These are phyloP conservation scores for Platichthys stellatus DNA, from an alignment of 2,113 vertebrate species.

Conservation along the genomic window DNA sequence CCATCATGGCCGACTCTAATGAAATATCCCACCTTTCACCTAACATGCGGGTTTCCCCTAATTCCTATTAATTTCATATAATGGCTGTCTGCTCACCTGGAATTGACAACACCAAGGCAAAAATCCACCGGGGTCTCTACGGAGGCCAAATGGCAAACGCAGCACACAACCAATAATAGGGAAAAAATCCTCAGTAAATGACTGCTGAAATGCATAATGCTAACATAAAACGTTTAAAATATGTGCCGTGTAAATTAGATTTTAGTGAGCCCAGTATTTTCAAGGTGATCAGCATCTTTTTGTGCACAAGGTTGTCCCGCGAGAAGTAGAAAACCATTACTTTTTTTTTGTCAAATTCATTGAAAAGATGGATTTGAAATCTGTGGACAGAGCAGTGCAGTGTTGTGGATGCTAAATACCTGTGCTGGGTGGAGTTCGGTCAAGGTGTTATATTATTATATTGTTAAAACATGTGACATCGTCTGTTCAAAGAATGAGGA, in stretches of 20 bases:
- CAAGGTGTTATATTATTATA: slow-evolving; percentile 26
- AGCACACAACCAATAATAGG: slow-evolving; percentile 66
- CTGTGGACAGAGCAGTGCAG: slow-evolving; percentile 61
- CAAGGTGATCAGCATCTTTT: slow-evolving; percentile 78
- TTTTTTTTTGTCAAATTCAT: slow-evolving; percentile 54
- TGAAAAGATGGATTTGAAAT: slow-evolving; percentile 64
- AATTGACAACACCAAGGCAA: slow-evolving; percentile 77
- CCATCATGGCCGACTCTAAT: slow-evolving; percentile 40
- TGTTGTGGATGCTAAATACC: slow-evolving; percentile 40
- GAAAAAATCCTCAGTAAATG: slow-evolving; percentile 58
- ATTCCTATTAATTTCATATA: slow-evolving; percentile 80
- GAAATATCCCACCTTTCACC: slow-evolving; percentile 72
- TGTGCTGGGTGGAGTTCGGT: slow-evolving; percentile 19
- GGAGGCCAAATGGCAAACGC: slow-evolving; percentile 72
- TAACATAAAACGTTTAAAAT: slow-evolving; percentile 65
- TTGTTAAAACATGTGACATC: slow-evolving; percentile 8
- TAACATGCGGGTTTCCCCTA: slow-evolving; percentile 68
- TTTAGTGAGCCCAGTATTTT: slow-evolving; percentile 60
- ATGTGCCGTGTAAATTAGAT: slow-evolving; percentile 62
- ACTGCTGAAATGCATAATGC: slow-evolving; percentile 64
- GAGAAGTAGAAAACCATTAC: slow-evolving; percentile 75
- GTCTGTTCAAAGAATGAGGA: not conserved
- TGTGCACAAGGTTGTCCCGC: slow-evolving; percentile 63
- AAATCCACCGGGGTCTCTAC: slow-evolving; percentile 63
- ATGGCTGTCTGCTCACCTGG: slow-evolving; percentile 79